Base-by-base conservation (phyloP, 2,797 vertebrate genomes). In the Parauchenoglanis ngamensis region DNA sequence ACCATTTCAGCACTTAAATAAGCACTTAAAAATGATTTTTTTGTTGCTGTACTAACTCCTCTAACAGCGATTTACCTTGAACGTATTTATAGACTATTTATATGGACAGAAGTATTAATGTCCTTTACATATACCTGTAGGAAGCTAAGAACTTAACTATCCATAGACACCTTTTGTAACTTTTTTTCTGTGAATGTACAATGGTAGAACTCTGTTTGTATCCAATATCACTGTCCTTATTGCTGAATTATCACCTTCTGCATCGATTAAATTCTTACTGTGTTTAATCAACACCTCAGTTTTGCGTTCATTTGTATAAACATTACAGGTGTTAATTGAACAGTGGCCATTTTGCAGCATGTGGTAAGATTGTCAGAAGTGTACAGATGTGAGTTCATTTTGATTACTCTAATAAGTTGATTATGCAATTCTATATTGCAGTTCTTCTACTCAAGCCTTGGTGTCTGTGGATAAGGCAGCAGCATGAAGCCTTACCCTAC, bases 271-370 rank as follows among this genome's bases (percentile, higher is more conserved):
- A 49, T 28, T 82, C 77, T 25, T 23, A 40, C 77, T 57, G 31
- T 59, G 19, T 40, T 80, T 80, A 59, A 80, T 61, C 65, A 46
- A 28, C 61, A 82, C 40, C 44, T 65, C 44, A 52, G 80, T 65
- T 65, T 65, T 28, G 7, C 49, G 59, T 82, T 65, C 23, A 82
- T 81, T 63, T 65, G 59, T 75, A 11, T 46, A 19, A 84, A 73
- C 8, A n/a, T 52, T 61, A 25, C 17, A 59, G 12, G 83, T 84
- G 68, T 44, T 75, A 75, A 84, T 75, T 84, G 54, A 75, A 31
- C 35, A 59, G 52, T 57, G 31, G 63, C 31, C 35, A 75, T 49
- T n/a, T 61, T 85, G 56, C 25, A 85, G 35, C 68, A 5, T 73
- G 52, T 46, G 56, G 23, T 3, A 4, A 61, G 7, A 75, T 46